Base-by-base conservation (phyloP, 2,888 invertebrate genomes). In the Anthophora plumipes region DNA sequence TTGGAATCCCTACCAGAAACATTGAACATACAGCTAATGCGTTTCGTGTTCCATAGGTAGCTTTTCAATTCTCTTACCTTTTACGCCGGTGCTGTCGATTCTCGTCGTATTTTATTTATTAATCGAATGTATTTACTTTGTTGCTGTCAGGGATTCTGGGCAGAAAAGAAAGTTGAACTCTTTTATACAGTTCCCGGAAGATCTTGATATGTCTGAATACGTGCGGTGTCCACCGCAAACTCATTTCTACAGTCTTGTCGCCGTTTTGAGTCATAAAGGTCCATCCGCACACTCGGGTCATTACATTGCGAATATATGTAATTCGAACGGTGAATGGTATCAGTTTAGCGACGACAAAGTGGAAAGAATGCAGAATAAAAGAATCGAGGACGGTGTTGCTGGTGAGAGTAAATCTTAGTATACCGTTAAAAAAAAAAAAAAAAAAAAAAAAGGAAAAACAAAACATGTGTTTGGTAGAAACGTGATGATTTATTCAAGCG, bases 181-280 rank as follows among this genome's bases (percentile, higher is more conserved):
- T 22, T 94, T 93, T 75, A 94, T 96, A 76, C 94, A 94, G 85
- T 96, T 95, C 91, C 95, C 95, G 0, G 95, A 95, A 85, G 93
- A 93, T 4, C 91, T 96, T 25, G 95, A 96, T 85, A 95, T 96
- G 95, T 94, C 94, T 50, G 91, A 93, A 81, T 94, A 94, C 84
- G 84, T 94, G 31, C 87, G 90, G 59, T 89, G 90, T 78, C 86
- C 91, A 0, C 85, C 89, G 46, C 90, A 90, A 60, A 91, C 92
- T 12, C 91, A 91, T 77, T 82, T 94, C 60, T 96, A 96, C 87
- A 94, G 95, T 83, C 93, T 96, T 59, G 94, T 94, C 52, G 96
- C 96, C 6, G 96, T 96, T 73, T 93, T 96, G 59, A 95, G 96
- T 81, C 96, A 96, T 88, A 95, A 95, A 87, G 96, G 96, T 2